Evolutionary conservation across 2,113 vertebrate species (phyloP).

Genomic region (Alosa alosa): DNA sequence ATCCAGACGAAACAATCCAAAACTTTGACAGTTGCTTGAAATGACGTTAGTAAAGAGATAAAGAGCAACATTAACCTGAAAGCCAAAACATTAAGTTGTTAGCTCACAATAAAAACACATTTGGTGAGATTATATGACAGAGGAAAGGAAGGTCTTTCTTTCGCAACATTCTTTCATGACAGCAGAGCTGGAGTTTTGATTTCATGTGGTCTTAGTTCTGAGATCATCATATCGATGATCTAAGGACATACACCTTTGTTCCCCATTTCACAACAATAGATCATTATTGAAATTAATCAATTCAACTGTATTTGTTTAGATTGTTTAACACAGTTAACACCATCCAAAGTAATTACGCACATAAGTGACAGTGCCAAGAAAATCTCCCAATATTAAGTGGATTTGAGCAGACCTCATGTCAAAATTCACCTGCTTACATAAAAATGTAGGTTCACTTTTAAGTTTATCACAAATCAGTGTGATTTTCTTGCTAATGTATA

Average conservation of each 20-base stretch:
- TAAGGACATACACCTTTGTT: background rate
- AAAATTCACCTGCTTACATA: background rate
- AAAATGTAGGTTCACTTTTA: background rate
- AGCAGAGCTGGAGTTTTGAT: background rate
- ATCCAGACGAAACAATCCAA: background rate
- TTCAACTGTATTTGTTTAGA: no score
- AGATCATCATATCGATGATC: background rate
- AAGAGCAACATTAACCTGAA: background rate
- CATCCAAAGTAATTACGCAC: background rate
- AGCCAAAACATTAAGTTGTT: slow-evolving; percentile 5
- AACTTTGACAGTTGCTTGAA: background rate
- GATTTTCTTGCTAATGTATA: background rate
- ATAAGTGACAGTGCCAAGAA: background rate
- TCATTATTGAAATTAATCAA: no score
- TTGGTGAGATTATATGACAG: background rate
- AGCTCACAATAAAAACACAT: background rate
- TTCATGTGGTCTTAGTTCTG: background rate
- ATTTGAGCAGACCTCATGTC: background rate
- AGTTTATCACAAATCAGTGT: background rate
- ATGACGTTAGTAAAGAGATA: background rate
- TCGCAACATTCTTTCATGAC: background rate
- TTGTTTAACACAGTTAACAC: no score
- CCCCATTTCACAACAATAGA: background rate
- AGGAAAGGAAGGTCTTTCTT: background rate
- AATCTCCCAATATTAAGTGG: no score